Evolutionary conservation across 2,888 invertebrate species (phyloP), one percentile per base, ranked within the genome.

Genomic region (Chloroclysta siterata): DNA sequence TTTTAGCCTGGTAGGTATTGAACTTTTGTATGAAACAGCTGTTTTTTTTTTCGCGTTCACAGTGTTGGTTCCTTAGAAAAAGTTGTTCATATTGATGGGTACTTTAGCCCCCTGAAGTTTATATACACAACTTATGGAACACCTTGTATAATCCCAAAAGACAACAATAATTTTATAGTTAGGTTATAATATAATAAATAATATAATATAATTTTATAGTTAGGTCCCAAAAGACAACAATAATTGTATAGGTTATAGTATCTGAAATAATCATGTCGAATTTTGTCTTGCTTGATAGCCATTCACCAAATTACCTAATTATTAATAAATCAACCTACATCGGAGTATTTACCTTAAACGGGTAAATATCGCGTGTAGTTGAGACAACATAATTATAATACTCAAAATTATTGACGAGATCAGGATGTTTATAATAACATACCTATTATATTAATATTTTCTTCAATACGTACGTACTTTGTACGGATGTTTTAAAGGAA

Each of bases 401-500:
- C 29, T 11, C 41, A 51, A 50, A 54, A 36, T 15, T 54, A 53
- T 53, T 53, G 44, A 29, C 33, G 8, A 39, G 11, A 8, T 39
- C 33, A 6, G 8, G 8, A 3, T 6, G 2, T 8, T 29, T 3
- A 8, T 33, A 6, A 33, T 8, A 1, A 33, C 1, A 1, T 6
- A 6, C 3, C 7, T 5, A 33, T 33, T 8, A 33, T 8, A 33
- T 14, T 7, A 1, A 1, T 44, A 15, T 2, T 14, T 15, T 6
- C 7, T 8, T 8, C 15, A 8, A 8, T 2, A 2, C 14, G 0
- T 14, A n/a, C n/a, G n/a, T 44, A 15, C 44, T 8, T 2, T 29
- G 14, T 7, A 22, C 61, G 63, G 65, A 70, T 60, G 53, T 41
- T 53, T n/a, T 10, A 55, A 64, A 66, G 66, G 63, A 68, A 59